Percentiles rank a stretch among this genome's conserved stretches.
Evolutionary conservation across 2,888 invertebrate genomes (phyloP).

Genomic region (Rotaria magnacalcarata): DNA sequence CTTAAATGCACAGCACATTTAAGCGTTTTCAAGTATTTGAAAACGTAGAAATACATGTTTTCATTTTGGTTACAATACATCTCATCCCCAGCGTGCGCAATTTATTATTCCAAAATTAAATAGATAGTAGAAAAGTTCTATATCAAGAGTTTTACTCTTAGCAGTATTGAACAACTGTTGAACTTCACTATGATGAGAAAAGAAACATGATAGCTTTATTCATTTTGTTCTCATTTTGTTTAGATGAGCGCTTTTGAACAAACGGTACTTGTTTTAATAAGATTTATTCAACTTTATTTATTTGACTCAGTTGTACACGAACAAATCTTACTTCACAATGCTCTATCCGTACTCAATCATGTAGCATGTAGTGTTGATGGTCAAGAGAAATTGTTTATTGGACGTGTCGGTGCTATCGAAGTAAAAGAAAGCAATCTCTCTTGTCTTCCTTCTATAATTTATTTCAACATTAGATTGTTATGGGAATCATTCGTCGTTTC

Average conservation of each 20-base stretch:
- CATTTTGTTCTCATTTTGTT: background rate
- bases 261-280: conserved; percentile 28
- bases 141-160: no score
- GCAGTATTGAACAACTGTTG: no score
- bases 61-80: no score
- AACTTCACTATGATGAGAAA: no score
- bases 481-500: conserved; percentile 66
- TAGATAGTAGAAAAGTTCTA: no score
- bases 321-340: conserved; percentile 86
- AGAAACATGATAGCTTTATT: no score
- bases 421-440: conserved; percentile 49
- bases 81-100: no score
- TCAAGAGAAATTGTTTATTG: conserved; percentile 80
- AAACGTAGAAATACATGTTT: no score
- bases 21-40: no score
- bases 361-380: conserved; percentile 93
- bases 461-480: conserved; percentile 47
- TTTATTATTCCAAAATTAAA: no score
- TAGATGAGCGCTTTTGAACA: conserved; percentile 40
- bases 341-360: conserved; percentile 86
- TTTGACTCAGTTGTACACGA: conserved; percentile 74
- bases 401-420: conserved; percentile 74
- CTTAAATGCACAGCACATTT: no score
- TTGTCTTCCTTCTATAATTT: no score
- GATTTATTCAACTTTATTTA: conserved; percentile 64